Evolutionary conservation across 2,888 invertebrate genomes (phyloP).

Genomic region (Sclerodermus sp.): DNA sequence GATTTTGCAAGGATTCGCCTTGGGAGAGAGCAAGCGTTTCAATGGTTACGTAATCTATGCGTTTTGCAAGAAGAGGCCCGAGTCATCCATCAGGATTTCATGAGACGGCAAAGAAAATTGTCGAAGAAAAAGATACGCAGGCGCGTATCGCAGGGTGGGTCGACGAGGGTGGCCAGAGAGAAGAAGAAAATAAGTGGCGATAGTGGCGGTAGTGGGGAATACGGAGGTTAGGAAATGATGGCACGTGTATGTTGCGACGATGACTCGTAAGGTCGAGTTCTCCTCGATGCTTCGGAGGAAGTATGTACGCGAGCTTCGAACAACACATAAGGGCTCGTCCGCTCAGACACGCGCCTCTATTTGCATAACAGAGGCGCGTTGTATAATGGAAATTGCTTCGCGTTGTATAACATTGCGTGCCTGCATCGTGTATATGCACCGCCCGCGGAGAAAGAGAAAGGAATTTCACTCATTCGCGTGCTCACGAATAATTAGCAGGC

Average conservation of each 20-base stretch:
- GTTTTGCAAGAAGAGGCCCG: not conserved
- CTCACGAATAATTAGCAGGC: conserved; percentile 37
- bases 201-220: too few relatives aligned
- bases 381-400: conserved; percentile 33
- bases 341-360: conserved; percentile 30
- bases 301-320: conserved; percentile 17
- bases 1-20: too few relatives aligned
- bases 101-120: conserved; percentile 36
- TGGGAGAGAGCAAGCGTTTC: too few relatives aligned
- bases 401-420: conserved; percentile 27
- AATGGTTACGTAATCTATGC: too few relatives aligned
- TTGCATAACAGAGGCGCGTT: conserved; percentile 39
- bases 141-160: not conserved
- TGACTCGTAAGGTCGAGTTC: conserved; percentile 11
- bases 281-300: conserved; percentile 6
- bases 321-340: conserved; percentile 23
- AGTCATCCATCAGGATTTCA: conserved; percentile 39
- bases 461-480: conserved; percentile 37
- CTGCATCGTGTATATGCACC: conserved; percentile 4
- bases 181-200: too few relatives aligned
- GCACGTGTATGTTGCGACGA: conserved; percentile 2
- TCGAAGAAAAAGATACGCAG: conserved; percentile 21
- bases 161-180: too few relatives aligned
- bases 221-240: not conserved
- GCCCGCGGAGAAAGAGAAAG: conserved; percentile 28